Base-by-base conservation (phyloP, 2,797 vertebrate genomes). In the Manis pentadactyla region DNA sequence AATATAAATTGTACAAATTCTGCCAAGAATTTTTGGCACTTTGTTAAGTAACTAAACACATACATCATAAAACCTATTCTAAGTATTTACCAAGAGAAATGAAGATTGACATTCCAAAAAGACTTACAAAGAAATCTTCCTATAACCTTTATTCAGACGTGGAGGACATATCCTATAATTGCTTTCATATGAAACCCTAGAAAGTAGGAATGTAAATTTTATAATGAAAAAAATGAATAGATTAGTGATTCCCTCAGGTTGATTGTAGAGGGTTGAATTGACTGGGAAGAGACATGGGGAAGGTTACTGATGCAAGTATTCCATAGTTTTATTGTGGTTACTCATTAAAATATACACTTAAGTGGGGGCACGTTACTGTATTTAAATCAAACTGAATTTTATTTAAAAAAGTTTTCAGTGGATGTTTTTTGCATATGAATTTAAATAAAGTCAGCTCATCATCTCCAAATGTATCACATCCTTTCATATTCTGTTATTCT, bases 121-220 rank as follows among this genome's bases (percentile, higher is more conserved):
- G 12, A 82, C n/a, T 64, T 53, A 4, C 46, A 39, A 53, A 89
- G 2, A 87, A 85, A 75, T 39, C 10, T 69, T 87, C 68, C 46
- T 29, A 42, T 27, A 25, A 68, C 15, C 15, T 84, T 18, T 75
- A 85, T 75, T 93, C 37, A 79, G 46, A 77, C 59, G 71, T 79
- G 21, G 57, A 79, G 29, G 10, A 39, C 57, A 75, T 86, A 39
- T 1, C 1, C 17, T n/a, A n/a, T 82, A 85, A 46, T 51, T 71
- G 8, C 18, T 93, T 93, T 87, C 42, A 66, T 37, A 61, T 71
- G 19, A 96, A 95, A 71, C 15, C 34, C 9, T 53, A 92, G 55
- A 87, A 51, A 73, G 53, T 7, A 78, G 31, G 71, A 87, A 83
- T 77, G 3, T 71, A 82, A 71, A 64, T 71, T 46, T 83, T 73